Conservation (phyloP, 2,113 vertebrate species). For the mouse (Mus musculus) region GRCm39 chr3:118481501-118482000, state of each 20-base stretch:
- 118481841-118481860: not conserved
- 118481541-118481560: not conserved
- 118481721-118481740: not conserved
- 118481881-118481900: not conserved
- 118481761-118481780: not conserved
- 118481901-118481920: not conserved
- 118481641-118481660: not conserved
- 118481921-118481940: not conserved
- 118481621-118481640: too few relatives aligned
- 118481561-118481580: not conserved
- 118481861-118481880: not conserved
- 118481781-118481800: not conserved
- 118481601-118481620: not conserved
- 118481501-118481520: not conserved
- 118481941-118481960: not conserved
- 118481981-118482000: not conserved
- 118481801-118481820: rapidly evolving
- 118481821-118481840: not conserved
- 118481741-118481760: not conserved
- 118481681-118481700: not conserved
- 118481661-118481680: not conserved
- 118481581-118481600: not conserved
- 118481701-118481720: not conserved
- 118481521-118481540: not conserved
- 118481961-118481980: not conserved